These are phyloP conservation scores for Crocodylus rhombifer DNA, from an alignment of 2,797 vertebrate genomes.

Conservation along the genomic window DNA sequence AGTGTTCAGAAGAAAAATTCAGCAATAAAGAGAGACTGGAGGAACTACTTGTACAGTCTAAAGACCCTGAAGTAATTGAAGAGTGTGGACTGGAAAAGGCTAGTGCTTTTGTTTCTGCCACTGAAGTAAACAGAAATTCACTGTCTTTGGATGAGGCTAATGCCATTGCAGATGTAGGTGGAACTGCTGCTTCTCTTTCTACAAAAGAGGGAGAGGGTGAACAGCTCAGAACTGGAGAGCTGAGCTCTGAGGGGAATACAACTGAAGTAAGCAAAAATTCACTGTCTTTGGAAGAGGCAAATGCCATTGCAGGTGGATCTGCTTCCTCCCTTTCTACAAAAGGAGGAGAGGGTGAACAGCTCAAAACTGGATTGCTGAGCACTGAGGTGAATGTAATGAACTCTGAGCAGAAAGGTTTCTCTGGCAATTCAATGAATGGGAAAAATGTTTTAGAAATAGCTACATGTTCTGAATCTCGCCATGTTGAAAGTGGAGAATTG, in stretches of 20 bases:
- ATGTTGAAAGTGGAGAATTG: background rate
- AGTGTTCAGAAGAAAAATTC: background rate
- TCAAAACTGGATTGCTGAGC: background rate
- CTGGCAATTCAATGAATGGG: background rate
- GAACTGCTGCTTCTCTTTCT: background rate
- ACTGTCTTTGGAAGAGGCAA: background rate
- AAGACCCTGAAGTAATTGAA: background rate
- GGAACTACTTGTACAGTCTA: background rate
- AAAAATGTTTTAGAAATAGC: background rate
- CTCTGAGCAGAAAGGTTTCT: background rate
- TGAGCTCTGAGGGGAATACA: background rate
- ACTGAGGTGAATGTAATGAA: background rate
- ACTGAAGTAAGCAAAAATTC: background rate
- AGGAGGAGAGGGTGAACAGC: background rate
- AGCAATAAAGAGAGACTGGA: background rate
- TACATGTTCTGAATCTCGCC: background rate
- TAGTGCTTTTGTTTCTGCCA: background rate
- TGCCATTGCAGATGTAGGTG: background rate
- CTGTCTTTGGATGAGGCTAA: background rate
- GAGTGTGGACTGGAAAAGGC: background rate
- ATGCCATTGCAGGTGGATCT: background rate
- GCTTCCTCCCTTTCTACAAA: slow-evolving; percentile 28
- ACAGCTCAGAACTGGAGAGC: slow-evolving; percentile 1
- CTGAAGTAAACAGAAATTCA: background rate
- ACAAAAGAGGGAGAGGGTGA: background rate